phyloP scores from a whole-genome alignment of 2,888 invertebrate genomes.

The Chrysina gloriosa region DNA sequence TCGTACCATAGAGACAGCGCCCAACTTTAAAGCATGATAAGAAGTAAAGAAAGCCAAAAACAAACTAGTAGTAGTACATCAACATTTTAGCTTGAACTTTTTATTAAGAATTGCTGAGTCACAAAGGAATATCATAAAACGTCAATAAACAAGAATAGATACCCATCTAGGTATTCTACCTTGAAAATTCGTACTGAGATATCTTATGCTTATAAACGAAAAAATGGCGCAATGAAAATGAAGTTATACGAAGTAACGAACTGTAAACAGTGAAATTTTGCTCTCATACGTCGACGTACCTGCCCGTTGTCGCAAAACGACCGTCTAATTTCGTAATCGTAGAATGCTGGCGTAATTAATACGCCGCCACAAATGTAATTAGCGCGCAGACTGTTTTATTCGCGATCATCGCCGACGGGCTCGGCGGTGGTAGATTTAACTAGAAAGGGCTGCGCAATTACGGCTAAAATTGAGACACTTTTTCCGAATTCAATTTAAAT shows the following conservation, averaged over 20 bases:
- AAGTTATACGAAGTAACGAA: neutral
- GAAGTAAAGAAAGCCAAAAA: too few relatives aligned
- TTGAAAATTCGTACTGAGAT: too few relatives aligned
- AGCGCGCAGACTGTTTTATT: conserved; percentile 28
- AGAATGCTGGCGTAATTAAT: conserved; percentile 30
- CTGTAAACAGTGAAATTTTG: neutral
- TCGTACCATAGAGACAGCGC: too few relatives aligned
- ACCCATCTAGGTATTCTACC: too few relatives aligned
- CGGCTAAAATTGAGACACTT: conserved; percentile 3
- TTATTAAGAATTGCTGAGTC: too few relatives aligned
- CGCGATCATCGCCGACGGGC: neutral
- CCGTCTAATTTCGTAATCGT: conserved; percentile 29
- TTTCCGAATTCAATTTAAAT: neutral
- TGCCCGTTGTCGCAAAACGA: neutral
- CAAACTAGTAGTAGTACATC: too few relatives aligned
- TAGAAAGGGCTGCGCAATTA: conserved; percentile 9
- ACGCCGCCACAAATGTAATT: conserved; percentile 25
- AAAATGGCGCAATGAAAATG: neutral
- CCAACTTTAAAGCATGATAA: too few relatives aligned
- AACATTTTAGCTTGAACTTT: too few relatives aligned
- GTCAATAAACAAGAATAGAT: too few relatives aligned
- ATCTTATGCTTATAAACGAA: too few relatives aligned
- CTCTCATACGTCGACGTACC: neutral
- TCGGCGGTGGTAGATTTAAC: neutral
- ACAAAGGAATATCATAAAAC: too few relatives aligned